These are phyloP conservation scores for Xiphophorus maculatus DNA, from an alignment of 2,113 vertebrate genomes.

Conservation along the genomic window DNA sequence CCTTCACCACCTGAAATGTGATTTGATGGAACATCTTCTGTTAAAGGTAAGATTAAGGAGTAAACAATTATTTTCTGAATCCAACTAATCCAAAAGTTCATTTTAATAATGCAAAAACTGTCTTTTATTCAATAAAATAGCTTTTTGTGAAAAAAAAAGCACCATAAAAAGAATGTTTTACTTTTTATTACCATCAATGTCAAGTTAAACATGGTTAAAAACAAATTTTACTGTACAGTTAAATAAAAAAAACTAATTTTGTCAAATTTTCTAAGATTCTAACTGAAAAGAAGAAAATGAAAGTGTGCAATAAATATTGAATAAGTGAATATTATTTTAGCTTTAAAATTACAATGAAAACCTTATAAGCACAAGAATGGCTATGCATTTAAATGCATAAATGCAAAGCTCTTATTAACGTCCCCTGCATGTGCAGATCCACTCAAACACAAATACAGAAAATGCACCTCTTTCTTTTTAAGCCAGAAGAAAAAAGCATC, in stretches of 20 bases:
- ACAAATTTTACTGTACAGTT: no score
- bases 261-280: not conserved
- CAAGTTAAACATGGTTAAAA: no score
- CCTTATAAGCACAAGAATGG: no score
- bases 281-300: not conserved
- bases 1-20: not conserved
- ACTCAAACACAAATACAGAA: not conserved
- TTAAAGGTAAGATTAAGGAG: not conserved
- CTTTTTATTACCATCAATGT: no score
- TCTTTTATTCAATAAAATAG: no score
- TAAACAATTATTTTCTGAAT: not conserved
- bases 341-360: no score
- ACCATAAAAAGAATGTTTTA: no score
- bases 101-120: no score
- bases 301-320: not conserved
- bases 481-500: not conserved
- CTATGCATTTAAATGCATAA: not conserved
- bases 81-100: not conserved
- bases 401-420: no score
- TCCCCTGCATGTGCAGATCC: not conserved
- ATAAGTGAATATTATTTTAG: not conserved
- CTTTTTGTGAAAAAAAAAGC: no score
- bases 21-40: not conserved
- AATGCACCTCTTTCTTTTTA: not conserved
- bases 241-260: no score